Evolutionary conservation across 2,113 vertebrate species (phyloP).

Genomic region (Eubucco bourcierii): DNA sequence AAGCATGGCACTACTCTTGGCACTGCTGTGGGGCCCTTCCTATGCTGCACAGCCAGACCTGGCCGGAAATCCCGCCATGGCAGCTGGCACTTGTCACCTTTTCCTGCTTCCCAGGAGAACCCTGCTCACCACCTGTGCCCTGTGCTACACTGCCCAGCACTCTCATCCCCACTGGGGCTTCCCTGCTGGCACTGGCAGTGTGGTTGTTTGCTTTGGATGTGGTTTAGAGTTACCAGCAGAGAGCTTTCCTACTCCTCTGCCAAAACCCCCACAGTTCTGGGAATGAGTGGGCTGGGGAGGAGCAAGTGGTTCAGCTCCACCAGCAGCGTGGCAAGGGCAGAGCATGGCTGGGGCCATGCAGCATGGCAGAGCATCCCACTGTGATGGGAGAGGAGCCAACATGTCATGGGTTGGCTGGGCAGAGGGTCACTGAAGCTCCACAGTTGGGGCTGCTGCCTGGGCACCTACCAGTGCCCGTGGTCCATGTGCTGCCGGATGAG

Average conservation of each 20-base stretch:
- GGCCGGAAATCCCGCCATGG: accelerated
- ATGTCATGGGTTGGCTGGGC: accelerated
- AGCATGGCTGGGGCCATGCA: background rate
- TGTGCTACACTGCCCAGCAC: background rate
- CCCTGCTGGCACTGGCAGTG: accelerated
- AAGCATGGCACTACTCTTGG: background rate
- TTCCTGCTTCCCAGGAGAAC: background rate
- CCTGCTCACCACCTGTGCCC: accelerated
- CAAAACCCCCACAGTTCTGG: background rate
- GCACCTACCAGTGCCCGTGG: conserved; percentile 76
- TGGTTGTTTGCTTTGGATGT: background rate
- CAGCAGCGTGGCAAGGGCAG: accelerated
- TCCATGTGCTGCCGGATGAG: conserved; percentile 81
- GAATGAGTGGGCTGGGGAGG: background rate
- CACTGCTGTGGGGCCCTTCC: background rate
- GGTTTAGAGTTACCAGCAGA: background rate
- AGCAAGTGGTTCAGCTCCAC: background rate
- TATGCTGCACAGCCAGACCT: accelerated
- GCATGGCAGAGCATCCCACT: too few relatives aligned
- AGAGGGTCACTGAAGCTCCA: background rate
- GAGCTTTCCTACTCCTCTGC: background rate
- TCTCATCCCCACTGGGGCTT: background rate
- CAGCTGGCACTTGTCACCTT: background rate
- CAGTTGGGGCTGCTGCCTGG: accelerated
- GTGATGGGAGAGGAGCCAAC: background rate